Evolutionary conservation across 2,797 vertebrate genomes (phyloP), one percentile per base, ranked within the genome.

Genomic region (Carapus acus): DNA sequence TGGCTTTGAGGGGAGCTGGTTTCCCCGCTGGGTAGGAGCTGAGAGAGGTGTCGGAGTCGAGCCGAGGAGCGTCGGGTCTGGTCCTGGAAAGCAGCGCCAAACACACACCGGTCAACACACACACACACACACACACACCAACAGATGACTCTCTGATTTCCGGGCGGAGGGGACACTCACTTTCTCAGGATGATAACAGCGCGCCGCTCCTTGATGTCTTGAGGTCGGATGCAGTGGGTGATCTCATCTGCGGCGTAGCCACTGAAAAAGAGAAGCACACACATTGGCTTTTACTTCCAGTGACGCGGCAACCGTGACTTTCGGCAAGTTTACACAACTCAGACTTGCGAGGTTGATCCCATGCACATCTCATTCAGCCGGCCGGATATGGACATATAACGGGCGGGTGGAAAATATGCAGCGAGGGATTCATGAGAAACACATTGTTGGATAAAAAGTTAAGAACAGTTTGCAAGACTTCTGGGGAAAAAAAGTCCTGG

Each of bases 191-290:
- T 99, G 86, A 99, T 95, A 62, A 99, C 96, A 0, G 96, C 96
- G 65, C 96, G 88, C 8, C 96, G 87, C 68, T 96, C 89, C 82
- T 96, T 99, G 78, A 99, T 99, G 83, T 99, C 96, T 78, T 99
- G 96, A 16, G 96, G 96, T 66, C 96, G 86, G 77, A 99, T 97
- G 78, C 96, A 99, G 65, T 99, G 96, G 22, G 96, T 99, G 79
- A 99, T 99, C 79, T 97, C 95, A 58, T 99, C 95, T 1, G 96
- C 96, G 52, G 96, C 96, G 1, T 98, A 99, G 39, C 94, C 96
- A 86, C 96, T 99, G 79, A 43, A 4, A 43, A 20, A 41, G 19
- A 27, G 5, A 27, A 27, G 9, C 4, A 27, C 24, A 27, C 9
- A 27, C 24, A 27, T 27, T 27, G 24, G n/a, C n/a, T n/a, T n/a